A percentile compares a stretch with the other conserved stretches of the same genome.
Evolutionary conservation across 2,888 invertebrate genomes (phyloP).

Genomic region (Scelioninae gen. 2): DNA sequence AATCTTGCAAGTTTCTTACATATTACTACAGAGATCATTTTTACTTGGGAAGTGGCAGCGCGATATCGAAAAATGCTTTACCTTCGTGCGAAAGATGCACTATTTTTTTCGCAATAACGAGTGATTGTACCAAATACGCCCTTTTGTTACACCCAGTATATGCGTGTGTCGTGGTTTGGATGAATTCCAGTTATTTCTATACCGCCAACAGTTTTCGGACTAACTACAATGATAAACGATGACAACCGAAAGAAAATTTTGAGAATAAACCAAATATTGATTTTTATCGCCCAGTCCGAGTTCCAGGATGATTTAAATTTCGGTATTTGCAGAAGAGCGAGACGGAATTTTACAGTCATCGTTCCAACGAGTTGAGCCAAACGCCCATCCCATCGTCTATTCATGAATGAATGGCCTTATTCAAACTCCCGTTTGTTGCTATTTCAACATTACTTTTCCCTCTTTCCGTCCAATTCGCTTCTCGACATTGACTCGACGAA

Average conservation of each 20-base stretch:
- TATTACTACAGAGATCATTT: no score
- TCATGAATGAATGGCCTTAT: conserved; percentile 13
- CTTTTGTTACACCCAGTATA: neutral
- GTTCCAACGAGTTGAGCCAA: conserved; percentile 20
- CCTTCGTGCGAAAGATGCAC: no score
- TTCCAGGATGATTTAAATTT: neutral
- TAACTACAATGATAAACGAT: conserved; percentile 13
- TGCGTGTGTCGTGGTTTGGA: no score
- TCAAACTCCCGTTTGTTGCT: conserved; percentile 27
- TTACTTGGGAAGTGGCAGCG: no score
- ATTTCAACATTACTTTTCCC: conserved; percentile 33
- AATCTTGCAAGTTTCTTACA: no score
- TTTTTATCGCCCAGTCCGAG: conserved; percentile 32
- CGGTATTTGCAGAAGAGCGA: conserved; percentile 35
- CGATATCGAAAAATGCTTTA: no score
- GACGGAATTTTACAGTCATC: conserved; percentile 42
- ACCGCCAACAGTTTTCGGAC: conserved; percentile 7
- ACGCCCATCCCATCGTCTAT: neutral
- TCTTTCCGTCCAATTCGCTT: conserved; percentile 27
- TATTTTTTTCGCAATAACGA: no score
- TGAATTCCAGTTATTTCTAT: conserved; percentile 17
- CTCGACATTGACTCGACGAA: conserved; percentile 26
- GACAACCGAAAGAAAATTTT: conserved; percentile 17
- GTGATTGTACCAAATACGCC: no score
- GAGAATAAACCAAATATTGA: conserved; percentile 50